Evolutionary conservation across 1,140 invertebrate species (phyloP).

Genomic region (Papilio polytes): DNA sequence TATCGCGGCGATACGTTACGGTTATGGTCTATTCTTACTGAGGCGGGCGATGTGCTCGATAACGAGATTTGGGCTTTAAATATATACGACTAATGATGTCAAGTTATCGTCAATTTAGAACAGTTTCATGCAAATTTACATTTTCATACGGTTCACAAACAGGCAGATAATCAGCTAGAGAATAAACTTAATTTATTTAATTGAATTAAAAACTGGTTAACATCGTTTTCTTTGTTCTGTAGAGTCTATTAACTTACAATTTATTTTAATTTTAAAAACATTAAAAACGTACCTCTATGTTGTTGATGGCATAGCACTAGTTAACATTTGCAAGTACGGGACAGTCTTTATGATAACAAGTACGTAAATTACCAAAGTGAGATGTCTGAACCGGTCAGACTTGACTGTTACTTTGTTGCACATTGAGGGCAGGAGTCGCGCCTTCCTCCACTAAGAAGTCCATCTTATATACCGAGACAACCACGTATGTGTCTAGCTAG

Average conservation of each 20-base stretch:
- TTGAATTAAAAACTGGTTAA: too few relatives aligned
- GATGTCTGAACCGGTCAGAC: not conserved
- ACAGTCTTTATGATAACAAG: too few relatives aligned
- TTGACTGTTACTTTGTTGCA: not conserved
- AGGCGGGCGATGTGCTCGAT: not conserved
- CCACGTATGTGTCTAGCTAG: not conserved
- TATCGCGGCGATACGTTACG: conserved; percentile 8
- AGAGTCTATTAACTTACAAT: too few relatives aligned
- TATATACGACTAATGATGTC: not conserved
- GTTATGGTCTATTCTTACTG: conserved; percentile 5
- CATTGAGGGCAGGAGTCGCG: not conserved
- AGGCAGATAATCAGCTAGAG: not conserved
- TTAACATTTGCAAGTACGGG: too few relatives aligned
- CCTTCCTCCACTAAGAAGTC: not conserved
- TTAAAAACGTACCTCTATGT: too few relatives aligned
- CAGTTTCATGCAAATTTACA: not conserved
- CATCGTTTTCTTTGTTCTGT: too few relatives aligned
- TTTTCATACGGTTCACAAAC: not conserved
- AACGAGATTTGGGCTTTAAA: not conserved
- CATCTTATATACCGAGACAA: too few relatives aligned
- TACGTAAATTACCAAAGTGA: not conserved
- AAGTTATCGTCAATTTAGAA: not conserved
- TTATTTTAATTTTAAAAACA: too few relatives aligned
- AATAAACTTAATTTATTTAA: not conserved
- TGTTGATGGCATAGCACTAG: too few relatives aligned